These are phyloP conservation scores for Halcyon badia DNA, from an alignment of 2,797 vertebrate genomes.

Conservation along the genomic window DNA sequence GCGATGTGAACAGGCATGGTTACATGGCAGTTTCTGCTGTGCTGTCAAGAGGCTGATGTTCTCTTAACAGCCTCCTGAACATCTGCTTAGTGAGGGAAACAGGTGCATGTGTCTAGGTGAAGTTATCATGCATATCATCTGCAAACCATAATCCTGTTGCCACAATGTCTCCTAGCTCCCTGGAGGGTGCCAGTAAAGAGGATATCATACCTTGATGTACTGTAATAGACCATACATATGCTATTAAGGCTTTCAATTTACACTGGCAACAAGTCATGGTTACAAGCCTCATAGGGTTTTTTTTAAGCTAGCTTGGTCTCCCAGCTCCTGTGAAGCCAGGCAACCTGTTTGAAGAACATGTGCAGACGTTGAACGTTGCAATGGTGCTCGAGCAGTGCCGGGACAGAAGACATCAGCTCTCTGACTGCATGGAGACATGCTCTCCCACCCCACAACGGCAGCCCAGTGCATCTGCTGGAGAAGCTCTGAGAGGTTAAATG, in stretches of 20 bases:
- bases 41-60: not conserved
- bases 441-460: fast-evolving
- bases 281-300: not conserved
- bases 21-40: not conserved
- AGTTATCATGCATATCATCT: conserved; percentile 12
- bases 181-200: conserved; percentile 29
- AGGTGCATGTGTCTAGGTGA: conserved; percentile 32
- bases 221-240: not conserved
- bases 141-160: conserved; percentile 40
- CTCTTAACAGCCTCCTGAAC: not conserved
- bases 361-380: not conserved
- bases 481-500: not conserved
- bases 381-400: fast-evolving
- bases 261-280: conserved; percentile 2
- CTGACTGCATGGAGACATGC: not conserved
- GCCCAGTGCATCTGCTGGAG: not conserved
- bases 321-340: not conserved
- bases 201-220: not conserved
- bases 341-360: not conserved
- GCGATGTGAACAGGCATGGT: fast-evolving
- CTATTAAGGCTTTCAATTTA: conserved; percentile 31
- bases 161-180: conserved; percentile 9
- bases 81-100: conserved; percentile 42
- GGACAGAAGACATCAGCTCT: not conserved
- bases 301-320: not conserved